Evolutionary conservation across 1,140 invertebrate genomes (phyloP).

Genomic region (Manduca sexta): DNA sequence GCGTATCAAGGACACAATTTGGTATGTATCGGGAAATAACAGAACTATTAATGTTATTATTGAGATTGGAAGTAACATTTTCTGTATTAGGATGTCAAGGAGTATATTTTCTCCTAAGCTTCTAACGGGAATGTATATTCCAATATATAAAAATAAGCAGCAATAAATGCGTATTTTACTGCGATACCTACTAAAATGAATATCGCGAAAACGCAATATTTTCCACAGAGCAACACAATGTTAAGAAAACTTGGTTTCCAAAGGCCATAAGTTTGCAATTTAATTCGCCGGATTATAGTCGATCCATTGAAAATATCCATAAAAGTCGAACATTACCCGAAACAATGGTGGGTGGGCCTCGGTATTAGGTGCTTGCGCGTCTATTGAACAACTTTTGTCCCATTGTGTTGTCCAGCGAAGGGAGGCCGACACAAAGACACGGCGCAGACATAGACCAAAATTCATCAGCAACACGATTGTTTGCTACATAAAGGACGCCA

Average conservation of each 20-base stretch:
- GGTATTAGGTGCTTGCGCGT: slow-evolving; percentile 65
- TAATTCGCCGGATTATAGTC: slow-evolving; percentile 61
- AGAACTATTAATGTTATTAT: too few species aligned
- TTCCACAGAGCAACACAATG: not conserved
- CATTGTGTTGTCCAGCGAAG: slow-evolving; percentile 68
- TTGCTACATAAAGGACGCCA: slow-evolving; percentile 68
- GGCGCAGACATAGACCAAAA: slow-evolving; percentile 69
- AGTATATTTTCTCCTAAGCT: too few species aligned
- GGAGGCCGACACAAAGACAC: slow-evolving; percentile 64
- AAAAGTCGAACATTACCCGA: slow-evolving; percentile 71
- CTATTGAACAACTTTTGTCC: slow-evolving; percentile 71
- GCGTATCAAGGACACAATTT: too few species aligned
- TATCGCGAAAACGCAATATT: too few species aligned
- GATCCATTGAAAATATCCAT: slow-evolving; percentile 72
- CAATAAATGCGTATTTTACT: too few species aligned
- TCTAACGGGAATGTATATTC: too few species aligned
- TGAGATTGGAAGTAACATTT: too few species aligned
- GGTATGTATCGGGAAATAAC: too few species aligned
- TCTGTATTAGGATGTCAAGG: too few species aligned
- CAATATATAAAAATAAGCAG: too few species aligned
- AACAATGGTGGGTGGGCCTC: slow-evolving; percentile 64
- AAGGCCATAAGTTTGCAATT: slow-evolving; percentile 43
- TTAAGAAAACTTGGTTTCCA: slow-evolving; percentile 18
- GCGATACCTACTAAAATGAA: too few species aligned
- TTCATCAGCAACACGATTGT: slow-evolving; percentile 71